Evolutionary conservation across 2,888 invertebrate genomes (phyloP), one percentile per base, ranked within the genome.

Genomic region (Drosophila peninsularis): DNA sequence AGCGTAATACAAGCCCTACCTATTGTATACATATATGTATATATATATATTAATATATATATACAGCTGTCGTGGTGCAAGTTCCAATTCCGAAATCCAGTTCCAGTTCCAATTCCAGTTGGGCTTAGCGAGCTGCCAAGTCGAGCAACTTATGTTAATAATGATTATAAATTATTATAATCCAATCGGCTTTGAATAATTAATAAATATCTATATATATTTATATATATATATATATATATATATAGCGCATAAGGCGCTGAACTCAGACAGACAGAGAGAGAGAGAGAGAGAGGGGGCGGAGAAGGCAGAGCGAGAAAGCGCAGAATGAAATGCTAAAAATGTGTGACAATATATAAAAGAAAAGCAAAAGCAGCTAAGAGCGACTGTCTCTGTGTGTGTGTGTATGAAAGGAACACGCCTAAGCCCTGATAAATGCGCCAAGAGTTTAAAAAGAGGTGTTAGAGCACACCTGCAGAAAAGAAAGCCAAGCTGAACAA

Each of bases 141-240:
- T 60, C 72, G 45, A 54, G 60, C 80, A 63, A 70, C 85, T 87
- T 86, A 89, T 85, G 89, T 58, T 85, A 89, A 86, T 89, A 86
- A 86, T 86, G 80, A 82, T 90, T 91, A 92, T 92, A 92, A 92
- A 92, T 92, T 92, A 92, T 92, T 92, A 91, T 92, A 92, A 92
- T 92, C 92, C 92, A 91, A 91, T 92, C 91, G 91, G 92, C 92
- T 92, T 92, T 92, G 91, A 91, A 91, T 92, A 92, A 92, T 92
- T 92, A 92, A 92, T 92, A 92, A 91, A 75, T 80, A 52, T 36
- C 36, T 34, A 52, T 37, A 37, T 36, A n/a, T 24, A 34, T 19
- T 34, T 47, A 27, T 36, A n/a, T 24, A n/a, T 21, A n/a, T 36
- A 10, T 13, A 4, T 21, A 34, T 34, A 14, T 32, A 50, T 47